These are phyloP conservation scores for Tinea semifulvella DNA, from an alignment of 2,888 invertebrate genomes.

Conservation along the genomic window DNA sequence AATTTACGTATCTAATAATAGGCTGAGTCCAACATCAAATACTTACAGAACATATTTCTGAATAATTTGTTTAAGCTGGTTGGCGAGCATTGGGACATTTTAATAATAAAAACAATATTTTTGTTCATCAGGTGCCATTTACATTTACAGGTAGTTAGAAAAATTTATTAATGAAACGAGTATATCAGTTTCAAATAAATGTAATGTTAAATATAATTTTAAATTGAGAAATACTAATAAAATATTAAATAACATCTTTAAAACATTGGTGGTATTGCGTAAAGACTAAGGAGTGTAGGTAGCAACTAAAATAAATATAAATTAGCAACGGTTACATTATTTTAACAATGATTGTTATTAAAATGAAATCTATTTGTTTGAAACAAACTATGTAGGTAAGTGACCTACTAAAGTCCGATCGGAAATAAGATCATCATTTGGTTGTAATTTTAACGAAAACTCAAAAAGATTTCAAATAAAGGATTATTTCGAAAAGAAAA, in stretches of 20 bases:
- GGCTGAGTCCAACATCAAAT: no score
- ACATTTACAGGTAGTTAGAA: conserved; percentile 1
- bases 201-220: not conserved
- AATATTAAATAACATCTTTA: not conserved
- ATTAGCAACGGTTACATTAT: no score
- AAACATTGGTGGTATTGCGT: not conserved
- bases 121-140: not conserved
- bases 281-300: conserved; percentile 40
- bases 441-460: not conserved
- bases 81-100: not conserved
- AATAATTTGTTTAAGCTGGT: no score
- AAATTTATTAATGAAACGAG: not conserved
- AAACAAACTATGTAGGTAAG: no score
- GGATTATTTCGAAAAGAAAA: not conserved
- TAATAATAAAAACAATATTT: not conserved
- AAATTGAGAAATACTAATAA: not conserved
- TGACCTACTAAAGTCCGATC: no score
- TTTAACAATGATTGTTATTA: no score
- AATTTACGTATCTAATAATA: no score
- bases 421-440: not conserved
- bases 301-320: conserved; percentile 37
- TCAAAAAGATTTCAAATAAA: not conserved
- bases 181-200: not conserved
- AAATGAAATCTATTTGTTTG: no score
- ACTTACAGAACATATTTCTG: no score